Conservation (phyloP, 1,140 invertebrate genomes). For the Cydia fagiglandana region DNA sequence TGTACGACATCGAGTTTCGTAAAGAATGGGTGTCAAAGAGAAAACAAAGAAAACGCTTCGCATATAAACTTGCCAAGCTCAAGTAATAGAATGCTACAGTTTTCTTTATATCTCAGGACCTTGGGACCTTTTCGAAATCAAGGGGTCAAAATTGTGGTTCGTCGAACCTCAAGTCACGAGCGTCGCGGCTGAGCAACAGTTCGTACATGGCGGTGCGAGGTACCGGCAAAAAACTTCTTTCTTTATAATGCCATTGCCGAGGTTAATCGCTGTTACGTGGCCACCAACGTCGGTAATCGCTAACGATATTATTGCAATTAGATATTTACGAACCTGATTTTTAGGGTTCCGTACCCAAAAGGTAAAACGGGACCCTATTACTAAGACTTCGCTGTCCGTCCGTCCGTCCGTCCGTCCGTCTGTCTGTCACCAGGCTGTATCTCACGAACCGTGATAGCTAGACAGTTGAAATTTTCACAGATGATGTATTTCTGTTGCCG, state of each 20-base stretch:
- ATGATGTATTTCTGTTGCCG: no score
- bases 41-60: not conserved
- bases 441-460: no score
- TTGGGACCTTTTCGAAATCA: not conserved
- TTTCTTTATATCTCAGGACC: not conserved
- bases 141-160: not conserved
- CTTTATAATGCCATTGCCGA: conserved; percentile 6
- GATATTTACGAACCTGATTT: not conserved
- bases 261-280: not conserved
- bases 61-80: not conserved
- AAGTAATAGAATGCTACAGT: not conserved
- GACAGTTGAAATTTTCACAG: no score
- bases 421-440: no score
- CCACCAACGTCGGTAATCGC: not conserved
- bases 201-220: not conserved
- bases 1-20: no score
- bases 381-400: no score
- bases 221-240: not conserved
- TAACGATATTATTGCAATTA: not conserved
- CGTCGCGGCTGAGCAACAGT: not conserved
- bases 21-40: not conserved
- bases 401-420: no score
- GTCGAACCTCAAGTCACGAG: conserved; percentile 24
- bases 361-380: no score
- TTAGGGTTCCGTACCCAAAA: no score